Conservation (phyloP, 2,113 vertebrate genomes). For the Halcyon malimbica region DNA sequence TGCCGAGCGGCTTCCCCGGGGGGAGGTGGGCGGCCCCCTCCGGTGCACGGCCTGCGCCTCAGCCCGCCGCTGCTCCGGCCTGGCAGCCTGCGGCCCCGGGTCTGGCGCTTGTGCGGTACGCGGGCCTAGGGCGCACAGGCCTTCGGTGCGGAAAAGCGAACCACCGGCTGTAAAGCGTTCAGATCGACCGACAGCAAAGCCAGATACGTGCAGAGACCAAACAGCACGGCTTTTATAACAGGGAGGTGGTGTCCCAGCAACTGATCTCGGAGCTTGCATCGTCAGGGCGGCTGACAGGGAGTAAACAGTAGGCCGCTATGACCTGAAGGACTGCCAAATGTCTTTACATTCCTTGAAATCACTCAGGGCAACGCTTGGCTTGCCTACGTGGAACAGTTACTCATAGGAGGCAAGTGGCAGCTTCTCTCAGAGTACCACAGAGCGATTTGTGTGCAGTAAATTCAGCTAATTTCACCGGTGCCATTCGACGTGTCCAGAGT, state of each 20-base stretch:
- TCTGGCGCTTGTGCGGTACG: fast-evolving
- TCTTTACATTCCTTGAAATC: neutral
- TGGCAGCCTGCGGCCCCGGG: fast-evolving
- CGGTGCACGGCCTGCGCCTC: neutral
- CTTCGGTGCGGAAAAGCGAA: fast-evolving
- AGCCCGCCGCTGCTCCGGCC: neutral
- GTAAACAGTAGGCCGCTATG: neutral
- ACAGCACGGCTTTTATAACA: fast-evolving
- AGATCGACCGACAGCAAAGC: fast-evolving
- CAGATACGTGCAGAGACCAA: fast-evolving
- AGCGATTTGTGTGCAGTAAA: neutral
- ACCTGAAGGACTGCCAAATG: neutral
- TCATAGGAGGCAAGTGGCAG: fast-evolving
- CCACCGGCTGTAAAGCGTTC: fast-evolving
- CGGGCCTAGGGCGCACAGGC: neutral
- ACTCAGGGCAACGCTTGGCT: neutral
- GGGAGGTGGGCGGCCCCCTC: neutral
- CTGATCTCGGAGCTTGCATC: fast-evolving
- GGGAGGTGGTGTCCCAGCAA: neutral
- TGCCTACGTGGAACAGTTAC: fast-evolving
- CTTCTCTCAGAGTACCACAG: neutral
- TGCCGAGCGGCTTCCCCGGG: neutral
- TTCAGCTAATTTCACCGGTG: neutral
- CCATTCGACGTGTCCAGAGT: neutral
- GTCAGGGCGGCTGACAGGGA: fast-evolving